Evolutionary conservation across 2,113 vertebrate genomes (phyloP), one percentile per base, ranked within the genome.

Genomic region (Antechinus stuartii): DNA sequence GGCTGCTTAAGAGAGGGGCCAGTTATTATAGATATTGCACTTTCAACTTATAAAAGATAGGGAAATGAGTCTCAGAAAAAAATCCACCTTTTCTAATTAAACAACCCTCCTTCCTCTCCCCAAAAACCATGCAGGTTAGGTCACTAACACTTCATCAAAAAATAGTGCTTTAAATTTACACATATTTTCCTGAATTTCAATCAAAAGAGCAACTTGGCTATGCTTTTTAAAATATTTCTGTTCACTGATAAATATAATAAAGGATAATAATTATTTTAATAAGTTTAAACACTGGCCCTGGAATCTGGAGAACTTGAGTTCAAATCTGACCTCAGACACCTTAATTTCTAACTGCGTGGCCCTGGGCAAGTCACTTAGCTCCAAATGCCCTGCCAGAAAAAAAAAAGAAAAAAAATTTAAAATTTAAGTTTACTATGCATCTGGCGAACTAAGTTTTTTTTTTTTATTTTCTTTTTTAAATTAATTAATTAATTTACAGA

Each of bases 351-450:
- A 49, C 49, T 49, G 49, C 6, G 5, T 49, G 49, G 49, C 6
- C 49, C 49, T 49, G 49, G 7, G 49, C 49, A 49, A 49, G 49
- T 49, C 49, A 49, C 49, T 49, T 49, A 49, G 49, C 49, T 5
- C 49, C 49, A 49, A 49, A 3, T 7, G 7, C 49, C 49, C 6
- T 49, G 49, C 49, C 49, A 49, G 6, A 49, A 49, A 49, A 49
- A 7, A 49, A 49, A 49, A 49, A 7, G 7, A 6, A 52, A 52
- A 52, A 52, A 50, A 50, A 50, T 7, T 90, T 96, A 91, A 84
- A 23, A 91, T 42, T 91, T 93, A 50, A 95, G 89, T 89, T 94
- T 95, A 96, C 93, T 76, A 30, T 90, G 95, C 95, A 94, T 55
- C 91, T 61, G 76, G 92, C 22, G 93, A 6, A 96, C 61, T 94